These are phyloP conservation scores for Malthinus seriepunctatus DNA, from an alignment of 2,888 invertebrate species.

Conservation along the genomic window DNA sequence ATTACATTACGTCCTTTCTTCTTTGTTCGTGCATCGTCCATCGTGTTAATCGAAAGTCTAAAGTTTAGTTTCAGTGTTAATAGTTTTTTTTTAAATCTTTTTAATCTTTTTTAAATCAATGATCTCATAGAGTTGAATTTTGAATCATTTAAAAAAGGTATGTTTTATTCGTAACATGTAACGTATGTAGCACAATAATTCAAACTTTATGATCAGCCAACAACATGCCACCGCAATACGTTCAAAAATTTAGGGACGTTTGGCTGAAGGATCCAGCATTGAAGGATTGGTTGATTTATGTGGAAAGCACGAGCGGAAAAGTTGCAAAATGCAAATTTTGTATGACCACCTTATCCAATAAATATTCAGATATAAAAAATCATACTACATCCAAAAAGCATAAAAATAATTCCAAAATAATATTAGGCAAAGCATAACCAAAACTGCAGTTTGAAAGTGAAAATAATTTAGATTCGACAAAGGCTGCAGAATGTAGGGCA, in stretches of 20 bases:
- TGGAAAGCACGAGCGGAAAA: conserved; percentile 14
- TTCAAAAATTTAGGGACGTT: conserved; percentile 17
- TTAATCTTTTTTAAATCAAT: too few relatives aligned
- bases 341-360: not conserved
- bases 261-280: conserved; percentile 26
- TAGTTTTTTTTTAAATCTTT: too few relatives aligned
- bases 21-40: too few relatives aligned
- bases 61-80: too few relatives aligned
- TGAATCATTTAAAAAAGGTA: too few relatives aligned
- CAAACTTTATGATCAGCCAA: too few relatives aligned
- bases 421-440: not conserved
- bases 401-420: not conserved
- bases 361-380: not conserved
- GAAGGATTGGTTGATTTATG: conserved; percentile 22
- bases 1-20: too few relatives aligned
- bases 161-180: too few relatives aligned
- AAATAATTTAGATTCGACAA: not conserved
- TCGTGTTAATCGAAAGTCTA: too few relatives aligned
- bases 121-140: too few relatives aligned
- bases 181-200: too few relatives aligned
- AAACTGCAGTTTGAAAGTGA: not conserved
- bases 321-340: not conserved
- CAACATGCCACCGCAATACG: conserved; percentile 14
- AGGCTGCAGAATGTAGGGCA: not conserved
- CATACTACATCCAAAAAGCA: not conserved